phyloP scores from a whole-genome alignment of 2,113 vertebrate genomes.

The Noturus placidus region DNA sequence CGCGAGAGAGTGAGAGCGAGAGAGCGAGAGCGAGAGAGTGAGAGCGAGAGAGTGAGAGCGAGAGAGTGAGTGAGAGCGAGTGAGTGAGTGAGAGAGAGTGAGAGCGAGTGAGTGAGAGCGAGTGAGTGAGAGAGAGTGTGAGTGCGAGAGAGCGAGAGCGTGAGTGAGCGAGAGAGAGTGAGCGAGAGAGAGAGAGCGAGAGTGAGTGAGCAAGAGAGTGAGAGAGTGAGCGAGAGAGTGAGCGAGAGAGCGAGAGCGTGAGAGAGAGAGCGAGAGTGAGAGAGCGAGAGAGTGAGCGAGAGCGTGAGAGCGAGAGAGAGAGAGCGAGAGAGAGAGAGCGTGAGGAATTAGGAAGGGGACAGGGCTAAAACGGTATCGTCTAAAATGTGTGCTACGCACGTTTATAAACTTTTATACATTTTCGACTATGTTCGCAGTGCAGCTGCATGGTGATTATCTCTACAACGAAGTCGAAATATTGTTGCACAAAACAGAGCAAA shows the following conservation, averaged over 20 bases:
- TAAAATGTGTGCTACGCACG: not conserved
- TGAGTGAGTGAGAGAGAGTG: no score
- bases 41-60: no score
- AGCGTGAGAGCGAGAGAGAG: not conserved
- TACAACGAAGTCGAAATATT: not conserved
- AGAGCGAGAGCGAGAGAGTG: not conserved
- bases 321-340: no score
- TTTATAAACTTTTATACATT: not conserved
- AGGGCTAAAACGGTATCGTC: not conserved
- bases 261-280: not conserved
- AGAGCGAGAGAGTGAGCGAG: not conserved
- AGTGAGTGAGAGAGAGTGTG: no score
- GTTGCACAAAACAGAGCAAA: no score
- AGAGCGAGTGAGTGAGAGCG: no score
- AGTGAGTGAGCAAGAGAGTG: no score
- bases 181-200: no score
- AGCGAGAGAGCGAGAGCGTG: no score
- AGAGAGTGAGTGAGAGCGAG: not conserved
- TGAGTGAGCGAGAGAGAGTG: no score
- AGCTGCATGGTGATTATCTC: not conserved
- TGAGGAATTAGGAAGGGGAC: not conserved
- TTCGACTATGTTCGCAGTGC: not conserved
- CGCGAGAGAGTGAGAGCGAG: not conserved
- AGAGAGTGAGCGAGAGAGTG: no score
- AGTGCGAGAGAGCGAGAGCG: no score